Base-by-base conservation (phyloP, 1,140 invertebrate species). In the Drosophila ambigua region DNA sequence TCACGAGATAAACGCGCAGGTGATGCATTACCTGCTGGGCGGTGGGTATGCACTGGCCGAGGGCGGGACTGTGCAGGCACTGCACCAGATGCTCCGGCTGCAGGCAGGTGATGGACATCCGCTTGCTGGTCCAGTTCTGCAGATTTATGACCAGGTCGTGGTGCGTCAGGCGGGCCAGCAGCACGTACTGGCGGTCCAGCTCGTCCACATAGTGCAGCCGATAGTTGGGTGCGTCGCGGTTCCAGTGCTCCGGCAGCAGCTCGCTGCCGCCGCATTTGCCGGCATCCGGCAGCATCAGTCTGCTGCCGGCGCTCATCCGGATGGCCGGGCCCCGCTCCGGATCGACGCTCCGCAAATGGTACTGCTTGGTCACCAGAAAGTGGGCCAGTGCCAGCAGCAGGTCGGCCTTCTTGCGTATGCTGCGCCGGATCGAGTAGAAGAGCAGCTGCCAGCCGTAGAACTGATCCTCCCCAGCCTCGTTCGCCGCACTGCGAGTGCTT, bases 401-500 rank as follows among this genome's bases (percentile, higher is more conserved):
- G 91, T 96, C 95, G 72, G 95, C 93, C 87, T 96, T 95, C 66
- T 93, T 94, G 48, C 91, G 92, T 7, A 96, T 91, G 80, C 94
- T 93, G 51, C 92, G 92, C 75, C 94, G 93, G 50, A 95, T 93
- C 15, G 94, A 93, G 72, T 93, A 93, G 73, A 94, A 94, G 16
- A 95, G 92, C 64, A 95, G 90, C 84, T 96, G 95, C 93, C 95
- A 96, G 11, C 95, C 95, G 91, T 95, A 95, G 39, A 94, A 89
- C 23, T 28, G 35, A 39, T 13, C 35, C 9, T 11, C 9, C 9
- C 13, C 35, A 4, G 9, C 28, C 28, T 31, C 28, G 8, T 3
- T 2, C 28, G 2, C 7, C 3, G 8, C 7, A 3, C 0, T 31
- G 8, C 8, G 8, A 9, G 9, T 4, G 3, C 9, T 11, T 4